Percentiles rank a stretch among this genome's conserved stretches.
These are phyloP conservation scores for Lampris incognitus DNA, from an alignment of 2,113 vertebrate species.

Conservation along the genomic window DNA sequence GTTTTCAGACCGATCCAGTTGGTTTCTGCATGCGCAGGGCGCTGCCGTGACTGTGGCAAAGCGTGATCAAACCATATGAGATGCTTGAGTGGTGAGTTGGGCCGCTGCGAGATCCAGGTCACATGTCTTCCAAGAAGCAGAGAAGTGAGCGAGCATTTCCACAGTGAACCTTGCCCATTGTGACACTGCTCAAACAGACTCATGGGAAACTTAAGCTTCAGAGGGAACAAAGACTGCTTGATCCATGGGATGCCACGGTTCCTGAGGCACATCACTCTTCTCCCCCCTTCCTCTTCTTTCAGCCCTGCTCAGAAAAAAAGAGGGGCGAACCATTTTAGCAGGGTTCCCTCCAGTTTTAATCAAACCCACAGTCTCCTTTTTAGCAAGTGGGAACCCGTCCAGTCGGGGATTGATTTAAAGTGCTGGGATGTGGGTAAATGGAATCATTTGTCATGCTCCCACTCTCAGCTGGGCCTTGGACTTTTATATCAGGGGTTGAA, in stretches of 20 bases:
- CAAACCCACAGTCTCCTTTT: constrained; percentile 68
- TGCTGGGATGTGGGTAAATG: constrained; percentile 76
- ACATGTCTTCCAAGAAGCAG: constrained; percentile 66
- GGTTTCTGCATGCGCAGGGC: neutral
- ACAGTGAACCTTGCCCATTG: constrained; percentile 72
- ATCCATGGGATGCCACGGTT: constrained; percentile 78
- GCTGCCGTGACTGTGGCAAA: constrained; percentile 13
- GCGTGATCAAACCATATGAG: constrained; percentile 43
- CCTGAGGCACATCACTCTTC: constrained; percentile 73
- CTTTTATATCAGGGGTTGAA: constrained; percentile 64
- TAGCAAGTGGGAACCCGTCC: constrained; percentile 72
- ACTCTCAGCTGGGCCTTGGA: constrained; percentile 45
- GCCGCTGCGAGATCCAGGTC: constrained; percentile 48
- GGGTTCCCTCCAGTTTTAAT: constrained; percentile 74
- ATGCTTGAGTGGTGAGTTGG: constrained; percentile 40
- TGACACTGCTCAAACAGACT: constrained; percentile 74
- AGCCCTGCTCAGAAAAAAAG: constrained; percentile 60
- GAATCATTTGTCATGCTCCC: constrained; percentile 75
- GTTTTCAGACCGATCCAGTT: neutral
- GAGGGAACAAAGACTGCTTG: constrained; percentile 77
- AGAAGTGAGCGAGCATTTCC: constrained; percentile 65
- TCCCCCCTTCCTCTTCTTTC: constrained; percentile 41
- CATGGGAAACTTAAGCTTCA: constrained; percentile 80
- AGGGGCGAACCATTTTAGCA: constrained; percentile 69
- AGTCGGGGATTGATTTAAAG: constrained; percentile 75